Conservation (phyloP, 2,113 vertebrate species). For the Crotalus horridus region DNA sequence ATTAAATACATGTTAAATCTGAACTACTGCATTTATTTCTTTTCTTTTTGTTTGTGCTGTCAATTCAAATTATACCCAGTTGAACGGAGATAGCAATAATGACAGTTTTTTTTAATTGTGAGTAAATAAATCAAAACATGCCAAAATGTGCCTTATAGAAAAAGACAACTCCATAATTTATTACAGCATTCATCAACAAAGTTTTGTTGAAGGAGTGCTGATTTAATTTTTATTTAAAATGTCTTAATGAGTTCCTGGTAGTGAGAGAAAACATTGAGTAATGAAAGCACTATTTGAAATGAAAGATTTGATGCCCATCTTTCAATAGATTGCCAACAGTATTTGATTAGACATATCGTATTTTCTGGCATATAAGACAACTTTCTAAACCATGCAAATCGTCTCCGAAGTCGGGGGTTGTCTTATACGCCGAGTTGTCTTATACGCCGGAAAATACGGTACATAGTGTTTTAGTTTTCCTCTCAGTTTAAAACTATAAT, state of each 20-base stretch:
- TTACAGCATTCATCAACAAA: constrained; percentile 35
- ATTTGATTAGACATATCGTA: constrained; percentile 10
- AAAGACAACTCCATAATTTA: constrained; percentile 39
- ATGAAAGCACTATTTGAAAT: constrained; percentile 38
- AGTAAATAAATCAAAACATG: constrained; percentile 35
- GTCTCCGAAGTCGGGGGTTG: no score
- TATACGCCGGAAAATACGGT: no score
- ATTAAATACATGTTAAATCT: neutral
- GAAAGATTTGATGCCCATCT: constrained; percentile 43
- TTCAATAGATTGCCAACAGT: constrained; percentile 27
- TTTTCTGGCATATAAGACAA: no score
- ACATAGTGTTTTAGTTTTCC: neutral
- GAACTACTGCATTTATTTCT: neutral
- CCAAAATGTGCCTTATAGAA: constrained; percentile 30
- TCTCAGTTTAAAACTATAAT: constrained; percentile 6
- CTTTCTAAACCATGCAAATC: no score
- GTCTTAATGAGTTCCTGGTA: constrained; percentile 44
- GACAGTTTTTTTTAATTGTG: constrained; percentile 21
- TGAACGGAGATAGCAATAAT: constrained; percentile 4
- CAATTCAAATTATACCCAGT: neutral
- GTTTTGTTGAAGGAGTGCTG: constrained; percentile 29
- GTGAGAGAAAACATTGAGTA: constrained; percentile 43
- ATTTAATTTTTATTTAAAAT: constrained; percentile 54
- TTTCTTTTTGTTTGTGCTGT: neutral
- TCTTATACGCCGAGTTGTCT: no score